phyloP scores from a whole-genome alignment of 2,113 vertebrate genomes.

The Psilopogon haemacephalus region DNA sequence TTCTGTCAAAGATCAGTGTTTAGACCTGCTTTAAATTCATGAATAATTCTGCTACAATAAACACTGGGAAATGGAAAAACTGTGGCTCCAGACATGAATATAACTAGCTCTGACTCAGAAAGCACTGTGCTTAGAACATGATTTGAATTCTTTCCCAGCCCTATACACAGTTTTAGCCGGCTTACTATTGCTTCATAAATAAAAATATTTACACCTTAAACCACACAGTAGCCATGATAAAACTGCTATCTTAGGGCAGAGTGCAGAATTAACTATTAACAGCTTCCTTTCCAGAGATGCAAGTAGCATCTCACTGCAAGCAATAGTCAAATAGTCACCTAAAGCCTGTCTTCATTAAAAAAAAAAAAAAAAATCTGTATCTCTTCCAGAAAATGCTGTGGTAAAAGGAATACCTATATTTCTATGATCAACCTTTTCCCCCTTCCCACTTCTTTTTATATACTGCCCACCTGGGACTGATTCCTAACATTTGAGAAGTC shows the following conservation, averaged over 20 bases:
- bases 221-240: neutral
- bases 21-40: neutral
- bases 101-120: neutral
- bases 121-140: neutral
- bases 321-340: neutral
- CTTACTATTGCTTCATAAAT: neutral
- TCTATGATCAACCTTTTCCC: neutral
- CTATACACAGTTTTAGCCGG: neutral
- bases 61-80: neutral
- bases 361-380: neutral
- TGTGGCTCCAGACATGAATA: neutral
- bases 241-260: neutral
- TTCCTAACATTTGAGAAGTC: neutral
- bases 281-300: neutral
- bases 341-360: neutral
- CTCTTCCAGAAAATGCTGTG: neutral
- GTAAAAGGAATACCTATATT: neutral
- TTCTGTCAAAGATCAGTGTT: neutral
- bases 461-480: neutral
- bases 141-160: neutral
- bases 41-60: neutral
- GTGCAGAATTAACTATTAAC: neutral
- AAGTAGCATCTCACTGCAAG: neutral
- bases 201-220: neutral
- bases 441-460: neutral